Conservation (phyloP, 2,113 vertebrate species). For the Sylvilagus bachmani region DNA sequence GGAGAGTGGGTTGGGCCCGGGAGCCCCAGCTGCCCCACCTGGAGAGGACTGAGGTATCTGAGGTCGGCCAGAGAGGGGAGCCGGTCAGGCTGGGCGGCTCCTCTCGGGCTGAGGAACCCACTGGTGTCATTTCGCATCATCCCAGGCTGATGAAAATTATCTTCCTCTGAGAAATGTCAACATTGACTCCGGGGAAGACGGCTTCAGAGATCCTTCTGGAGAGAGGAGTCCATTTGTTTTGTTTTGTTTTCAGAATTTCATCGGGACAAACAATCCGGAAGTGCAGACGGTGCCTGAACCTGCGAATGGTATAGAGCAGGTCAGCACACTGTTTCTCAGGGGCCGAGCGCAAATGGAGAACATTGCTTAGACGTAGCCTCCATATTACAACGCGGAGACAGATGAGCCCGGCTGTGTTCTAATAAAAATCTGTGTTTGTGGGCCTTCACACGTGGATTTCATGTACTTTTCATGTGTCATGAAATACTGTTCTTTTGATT, state of each 20-base stretch:
- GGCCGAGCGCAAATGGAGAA: not conserved
- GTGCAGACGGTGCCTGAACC: not conserved
- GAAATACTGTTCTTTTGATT: conserved; percentile 5
- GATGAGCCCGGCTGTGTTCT: conserved; percentile 38
- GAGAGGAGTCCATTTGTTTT: not conserved
- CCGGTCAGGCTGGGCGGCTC: not conserved
- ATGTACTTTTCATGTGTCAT: not conserved
- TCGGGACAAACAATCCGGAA: not conserved
- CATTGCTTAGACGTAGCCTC: not conserved
- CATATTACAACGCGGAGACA: conserved; percentile 23
- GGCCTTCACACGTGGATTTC: conserved; percentile 44
- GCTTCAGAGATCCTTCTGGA: not conserved
- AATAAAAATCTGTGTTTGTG: conserved; percentile 50
- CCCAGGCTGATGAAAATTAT: not conserved
- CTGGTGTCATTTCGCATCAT: conserved; percentile 49
- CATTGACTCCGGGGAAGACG: conserved; percentile 30
- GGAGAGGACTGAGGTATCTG: conserved; percentile 61
- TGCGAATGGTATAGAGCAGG: not conserved
- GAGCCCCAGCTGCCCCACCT: conserved; percentile 40
- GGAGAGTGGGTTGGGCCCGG: conserved; percentile 59
- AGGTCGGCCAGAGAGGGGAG: not conserved
- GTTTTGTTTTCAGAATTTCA: not conserved
- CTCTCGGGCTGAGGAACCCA: not conserved
- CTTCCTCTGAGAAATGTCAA: not conserved
- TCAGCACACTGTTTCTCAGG: conserved; percentile 4